phyloP scores from a whole-genome alignment of 1,140 invertebrate genomes.

The Arctopsyche grandis region DNA sequence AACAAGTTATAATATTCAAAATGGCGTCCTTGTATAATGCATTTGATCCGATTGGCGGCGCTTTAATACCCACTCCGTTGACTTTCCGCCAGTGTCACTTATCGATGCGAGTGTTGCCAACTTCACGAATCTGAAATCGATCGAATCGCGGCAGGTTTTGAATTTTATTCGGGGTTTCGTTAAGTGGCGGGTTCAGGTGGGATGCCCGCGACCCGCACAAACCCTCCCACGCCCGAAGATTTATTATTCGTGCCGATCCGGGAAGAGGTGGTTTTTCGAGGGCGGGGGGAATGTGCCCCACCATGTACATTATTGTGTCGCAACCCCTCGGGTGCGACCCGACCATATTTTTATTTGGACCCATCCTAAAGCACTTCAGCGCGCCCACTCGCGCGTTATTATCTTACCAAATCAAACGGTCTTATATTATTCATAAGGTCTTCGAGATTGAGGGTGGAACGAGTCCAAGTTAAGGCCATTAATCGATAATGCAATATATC shows the following conservation, averaged over 20 bases:
- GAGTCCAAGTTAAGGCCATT: neutral
- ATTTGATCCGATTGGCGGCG: no score
- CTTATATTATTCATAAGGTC: neutral
- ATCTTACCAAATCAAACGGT: neutral
- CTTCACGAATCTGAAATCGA: no score
- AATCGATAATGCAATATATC: neutral
- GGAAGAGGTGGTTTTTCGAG: neutral
- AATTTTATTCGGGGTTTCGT: slow-evolving; percentile 28
- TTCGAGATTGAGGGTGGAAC: neutral
- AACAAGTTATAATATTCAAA: no score
- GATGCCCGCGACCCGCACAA: neutral
- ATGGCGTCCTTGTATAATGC: no score
- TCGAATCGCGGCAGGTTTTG: neutral
- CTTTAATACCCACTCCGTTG: no score
- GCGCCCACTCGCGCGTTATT: neutral
- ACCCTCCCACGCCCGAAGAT: slow-evolving; percentile 32
- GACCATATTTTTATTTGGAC: slow-evolving; percentile 11
- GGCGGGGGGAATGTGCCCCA: slow-evolving; percentile 27
- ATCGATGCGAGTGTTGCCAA: no score
- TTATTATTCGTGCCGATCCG: slow-evolving; percentile 52
- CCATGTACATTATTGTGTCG: slow-evolving; percentile 33
- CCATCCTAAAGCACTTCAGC: slow-evolving; percentile 19
- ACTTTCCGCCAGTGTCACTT: no score
- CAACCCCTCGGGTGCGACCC: slow-evolving; percentile 15
- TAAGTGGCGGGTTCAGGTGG: slow-evolving; percentile 37